Conservation (phyloP, 2,113 vertebrate species). For the Natator depressus region DNA sequence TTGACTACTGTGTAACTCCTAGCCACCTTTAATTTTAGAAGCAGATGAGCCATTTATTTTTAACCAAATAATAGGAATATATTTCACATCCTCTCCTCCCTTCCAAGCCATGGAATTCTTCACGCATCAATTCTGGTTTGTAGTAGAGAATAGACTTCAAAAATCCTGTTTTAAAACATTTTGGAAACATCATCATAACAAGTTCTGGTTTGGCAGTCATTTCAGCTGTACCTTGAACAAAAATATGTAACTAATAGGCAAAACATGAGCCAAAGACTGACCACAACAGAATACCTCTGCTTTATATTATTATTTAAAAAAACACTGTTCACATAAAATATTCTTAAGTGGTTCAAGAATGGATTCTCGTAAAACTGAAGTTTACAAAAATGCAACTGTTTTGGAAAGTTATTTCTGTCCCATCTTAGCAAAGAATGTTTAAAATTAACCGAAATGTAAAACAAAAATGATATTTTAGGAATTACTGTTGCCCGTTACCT, state of each 20-base stretch:
- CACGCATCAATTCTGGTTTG: neutral
- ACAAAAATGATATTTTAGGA: slow-evolving; percentile 68
- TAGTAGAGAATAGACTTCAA: neutral
- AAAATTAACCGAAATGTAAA: slow-evolving; percentile 63
- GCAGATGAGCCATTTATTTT: neutral
- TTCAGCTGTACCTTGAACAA: slow-evolving; percentile 16
- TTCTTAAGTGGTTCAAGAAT: neutral
- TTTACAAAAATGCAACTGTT: slow-evolving; percentile 42
- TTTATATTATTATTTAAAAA: neutral
- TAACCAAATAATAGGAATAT: neutral
- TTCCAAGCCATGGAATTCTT: neutral
- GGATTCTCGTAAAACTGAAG: slow-evolving; percentile 18
- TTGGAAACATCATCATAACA: neutral
- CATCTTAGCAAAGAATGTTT: slow-evolving; percentile 46
- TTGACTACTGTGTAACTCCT: neutral
- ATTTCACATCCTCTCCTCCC: neutral
- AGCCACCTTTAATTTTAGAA: neutral
- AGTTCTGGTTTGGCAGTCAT: neutral
- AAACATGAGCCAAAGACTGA: neutral
- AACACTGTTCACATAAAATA: neutral
- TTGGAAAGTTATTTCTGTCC: slow-evolving; percentile 48
- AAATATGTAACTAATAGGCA: neutral
- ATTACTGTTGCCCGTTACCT: slow-evolving; percentile 71
- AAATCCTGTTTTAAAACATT: slow-evolving; percentile 9
- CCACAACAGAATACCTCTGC: neutral